These are phyloP conservation scores for Caenorhabditis afra DNA, from an alignment of 2,888 invertebrate genomes.

Conservation along the genomic window DNA sequence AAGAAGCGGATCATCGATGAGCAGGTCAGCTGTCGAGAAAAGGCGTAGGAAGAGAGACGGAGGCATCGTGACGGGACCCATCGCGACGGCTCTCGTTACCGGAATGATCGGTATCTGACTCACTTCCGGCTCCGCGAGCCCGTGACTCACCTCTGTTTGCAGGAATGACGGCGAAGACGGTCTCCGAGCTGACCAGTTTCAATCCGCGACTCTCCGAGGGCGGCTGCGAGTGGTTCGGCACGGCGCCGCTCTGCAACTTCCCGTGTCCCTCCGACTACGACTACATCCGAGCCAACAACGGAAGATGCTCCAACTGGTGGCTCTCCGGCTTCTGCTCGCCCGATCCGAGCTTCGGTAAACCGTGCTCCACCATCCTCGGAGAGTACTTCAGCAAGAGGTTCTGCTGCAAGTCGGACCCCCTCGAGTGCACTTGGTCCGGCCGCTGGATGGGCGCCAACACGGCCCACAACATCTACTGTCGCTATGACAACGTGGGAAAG, in stretches of 20 bases:
- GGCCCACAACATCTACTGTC: slow-evolving; percentile 77
- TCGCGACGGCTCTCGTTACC: slow-evolving; percentile 76
- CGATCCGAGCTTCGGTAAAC: slow-evolving; percentile 77
- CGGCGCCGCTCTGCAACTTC: slow-evolving; percentile 77
- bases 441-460: slow-evolving; percentile 79
- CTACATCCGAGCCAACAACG: slow-evolving; percentile 74
- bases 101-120: slow-evolving; percentile 75
- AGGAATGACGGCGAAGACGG: slow-evolving; percentile 77
- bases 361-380: slow-evolving; percentile 76
- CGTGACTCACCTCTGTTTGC: slow-evolving; percentile 22
- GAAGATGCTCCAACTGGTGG: slow-evolving; percentile 76
- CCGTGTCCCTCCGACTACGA: slow-evolving; percentile 78
- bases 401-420: slow-evolving; percentile 78
- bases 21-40: slow-evolving; percentile 39
- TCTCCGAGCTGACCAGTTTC: slow-evolving; percentile 73
- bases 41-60: slow-evolving; percentile 67
- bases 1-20: slow-evolving; percentile 14
- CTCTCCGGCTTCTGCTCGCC: slow-evolving; percentile 73
- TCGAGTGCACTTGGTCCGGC: slow-evolving; percentile 77
- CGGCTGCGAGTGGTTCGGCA: slow-evolving; percentile 77
- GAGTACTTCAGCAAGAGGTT: slow-evolving; percentile 75
- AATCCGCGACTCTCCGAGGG: slow-evolving; percentile 68
- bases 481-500: slow-evolving; percentile 72
- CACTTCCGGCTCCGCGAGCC: slow-evolving; percentile 4
- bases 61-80: slow-evolving; percentile 72